These are phyloP conservation scores for Anagrus nilaparvatae DNA, from an alignment of 1,140 invertebrate species.

Conservation along the genomic window DNA sequence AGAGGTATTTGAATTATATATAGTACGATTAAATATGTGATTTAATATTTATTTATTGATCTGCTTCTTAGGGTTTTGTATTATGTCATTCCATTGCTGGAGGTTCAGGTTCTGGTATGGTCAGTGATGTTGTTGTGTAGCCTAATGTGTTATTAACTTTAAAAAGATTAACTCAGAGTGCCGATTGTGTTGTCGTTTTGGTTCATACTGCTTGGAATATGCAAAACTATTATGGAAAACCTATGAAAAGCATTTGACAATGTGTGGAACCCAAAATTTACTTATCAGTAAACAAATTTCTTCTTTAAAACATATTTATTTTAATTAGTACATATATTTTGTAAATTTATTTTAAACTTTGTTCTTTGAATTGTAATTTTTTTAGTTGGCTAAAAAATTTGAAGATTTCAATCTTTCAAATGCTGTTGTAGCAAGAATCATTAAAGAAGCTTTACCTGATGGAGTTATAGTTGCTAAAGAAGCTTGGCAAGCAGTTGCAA, in stretches of 20 bases:
- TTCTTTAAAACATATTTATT: too few species aligned
- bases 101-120: conserved; percentile 97
- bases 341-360: too few species aligned
- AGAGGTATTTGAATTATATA: conserved; percentile 55
- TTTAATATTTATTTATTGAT: conserved; percentile 1
- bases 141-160: conserved; percentile 96
- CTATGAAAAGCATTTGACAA: too few species aligned
- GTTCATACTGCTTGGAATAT: conserved; percentile 96
- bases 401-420: conserved; percentile 87
- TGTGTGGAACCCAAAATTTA: too few species aligned
- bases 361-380: too few species aligned
- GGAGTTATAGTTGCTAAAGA: conserved; percentile 73
- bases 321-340: too few species aligned
- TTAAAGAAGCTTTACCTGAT: conserved; percentile 80
- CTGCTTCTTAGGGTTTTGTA: conserved; percentile 74
- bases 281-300: too few species aligned
- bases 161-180: conserved; percentile 88
- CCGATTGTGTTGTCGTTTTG: conserved; percentile 96
- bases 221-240: too few species aligned
- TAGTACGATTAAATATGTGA: background rate
- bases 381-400: conserved; percentile 69
- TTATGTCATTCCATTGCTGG: conserved; percentile 98
- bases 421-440: conserved; percentile 77
- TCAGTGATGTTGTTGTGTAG: conserved; percentile 98
- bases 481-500: conserved; percentile 77